phyloP scores from a whole-genome alignment of 23 tunicate species.

The Aplidium turbinatum region DNA sequence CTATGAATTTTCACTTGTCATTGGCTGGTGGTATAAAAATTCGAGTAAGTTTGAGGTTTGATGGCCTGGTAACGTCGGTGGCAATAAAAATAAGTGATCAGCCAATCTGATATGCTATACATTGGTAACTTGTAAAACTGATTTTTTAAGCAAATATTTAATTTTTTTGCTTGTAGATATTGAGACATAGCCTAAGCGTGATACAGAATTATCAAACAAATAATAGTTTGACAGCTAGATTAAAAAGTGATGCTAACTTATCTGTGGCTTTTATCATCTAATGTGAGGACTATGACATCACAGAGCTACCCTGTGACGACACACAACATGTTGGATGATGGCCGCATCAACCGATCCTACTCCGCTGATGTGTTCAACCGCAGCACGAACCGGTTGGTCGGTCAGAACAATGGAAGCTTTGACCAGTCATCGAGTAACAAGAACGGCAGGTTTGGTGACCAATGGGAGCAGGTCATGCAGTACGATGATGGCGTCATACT shows the following conservation, averaged over 20 bases:
- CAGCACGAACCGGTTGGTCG: conserved; percentile 41
- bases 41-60: no score
- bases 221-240: no score
- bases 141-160: no score
- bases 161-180: no score
- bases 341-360: conserved; percentile 27
- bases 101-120: no score
- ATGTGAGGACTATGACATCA: background rate
- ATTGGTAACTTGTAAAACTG: no score
- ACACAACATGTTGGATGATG: conserved; percentile 10
- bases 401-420: background rate
- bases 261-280: background rate
- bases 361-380: conserved; percentile 34
- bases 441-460: conserved; percentile 31
- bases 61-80: no score
- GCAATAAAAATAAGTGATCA: no score
- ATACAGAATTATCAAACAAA: no score
- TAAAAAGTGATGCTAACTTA: background rate
- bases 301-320: conserved; percentile 39
- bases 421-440: conserved; percentile 11
- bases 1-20: no score
- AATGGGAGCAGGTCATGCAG: conserved; percentile 33
- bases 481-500: conserved; percentile 21
- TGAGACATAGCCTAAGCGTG: no score
- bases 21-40: no score